These are phyloP conservation scores for Grantiella picta DNA, from an alignment of 2,113 vertebrate genomes.

Conservation along the genomic window DNA sequence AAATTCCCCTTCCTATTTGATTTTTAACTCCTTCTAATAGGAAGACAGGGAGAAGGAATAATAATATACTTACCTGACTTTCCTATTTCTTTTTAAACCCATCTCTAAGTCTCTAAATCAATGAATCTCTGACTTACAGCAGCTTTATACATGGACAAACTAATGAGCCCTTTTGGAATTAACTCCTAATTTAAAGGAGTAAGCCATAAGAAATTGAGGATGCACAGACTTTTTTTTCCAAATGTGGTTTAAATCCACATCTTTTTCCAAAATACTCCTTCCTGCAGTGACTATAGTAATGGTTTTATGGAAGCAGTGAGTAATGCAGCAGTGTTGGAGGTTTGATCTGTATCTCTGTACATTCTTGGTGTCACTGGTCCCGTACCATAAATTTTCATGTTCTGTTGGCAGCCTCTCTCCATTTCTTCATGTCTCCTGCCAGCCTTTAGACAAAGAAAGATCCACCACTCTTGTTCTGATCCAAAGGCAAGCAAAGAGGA, in stretches of 20 bases:
- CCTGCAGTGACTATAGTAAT: neutral
- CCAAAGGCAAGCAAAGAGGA: neutral
- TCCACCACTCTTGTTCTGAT: neutral
- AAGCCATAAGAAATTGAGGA: neutral
- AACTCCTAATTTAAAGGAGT: neutral
- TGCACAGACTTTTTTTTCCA: neutral
- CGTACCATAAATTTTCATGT: neutral
- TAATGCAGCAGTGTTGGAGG: neutral
- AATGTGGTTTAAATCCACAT: neutral
- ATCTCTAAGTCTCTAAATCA: neutral
- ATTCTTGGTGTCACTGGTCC: neutral
- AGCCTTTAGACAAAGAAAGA: neutral
- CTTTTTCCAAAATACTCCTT: neutral
- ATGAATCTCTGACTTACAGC: rapidly evolving
- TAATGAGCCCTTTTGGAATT: neutral
- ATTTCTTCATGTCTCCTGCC: neutral
- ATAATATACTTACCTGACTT: neutral
- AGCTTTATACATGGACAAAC: neutral
- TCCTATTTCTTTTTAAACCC: neutral
- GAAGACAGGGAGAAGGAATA: neutral
- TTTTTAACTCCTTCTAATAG: neutral
- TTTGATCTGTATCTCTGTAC: neutral
- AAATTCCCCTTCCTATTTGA: neutral
- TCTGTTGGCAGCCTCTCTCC: neutral
- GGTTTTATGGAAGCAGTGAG: neutral